phyloP scores from a whole-genome alignment of 2,888 invertebrate species.

The Acronicta leporina region DNA sequence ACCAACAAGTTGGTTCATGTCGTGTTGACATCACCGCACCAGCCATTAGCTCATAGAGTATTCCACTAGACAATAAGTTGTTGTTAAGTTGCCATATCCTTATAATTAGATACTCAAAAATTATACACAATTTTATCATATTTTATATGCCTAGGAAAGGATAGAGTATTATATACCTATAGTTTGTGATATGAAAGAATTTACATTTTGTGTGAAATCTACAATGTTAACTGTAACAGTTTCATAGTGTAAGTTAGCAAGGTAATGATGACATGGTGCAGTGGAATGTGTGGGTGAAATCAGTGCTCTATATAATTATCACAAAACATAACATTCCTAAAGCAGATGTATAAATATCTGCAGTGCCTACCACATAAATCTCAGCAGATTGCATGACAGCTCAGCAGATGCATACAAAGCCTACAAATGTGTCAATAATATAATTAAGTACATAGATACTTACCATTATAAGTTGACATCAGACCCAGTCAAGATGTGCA shows the following conservation, averaged over 20 bases:
- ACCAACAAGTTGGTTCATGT: not conserved
- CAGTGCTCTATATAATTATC: conserved; percentile 8
- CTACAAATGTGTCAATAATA: not conserved
- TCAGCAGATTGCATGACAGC: not conserved
- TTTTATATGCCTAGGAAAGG: conserved; percentile 78
- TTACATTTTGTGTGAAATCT: conserved; percentile 84
- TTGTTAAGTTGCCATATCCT: conserved; percentile 88
- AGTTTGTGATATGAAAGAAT: conserved; percentile 88
- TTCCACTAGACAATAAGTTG: conserved; percentile 88
- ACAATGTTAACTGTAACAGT: conserved; percentile 71
- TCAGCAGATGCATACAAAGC: not conserved
- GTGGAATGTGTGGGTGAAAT: conserved; percentile 1
- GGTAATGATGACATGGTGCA: not conserved
- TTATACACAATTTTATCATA: conserved; percentile 73
- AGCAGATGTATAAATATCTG: conserved; percentile 3
- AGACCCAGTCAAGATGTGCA: not conserved
- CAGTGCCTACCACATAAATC: not conserved
- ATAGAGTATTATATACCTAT: conserved; percentile 84
- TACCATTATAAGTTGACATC: too few relatives aligned
- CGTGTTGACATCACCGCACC: conserved; percentile 7
- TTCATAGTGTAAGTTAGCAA: conserved; percentile 55
- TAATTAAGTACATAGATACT: not conserved
- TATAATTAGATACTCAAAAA: conserved; percentile 87
- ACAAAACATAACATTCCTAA: conserved; percentile 35
- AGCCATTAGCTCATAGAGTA: conserved; percentile 67